phyloP scores from a whole-genome alignment of 2,113 vertebrate genomes.

The Chascanopsetta lugubris region DNA sequence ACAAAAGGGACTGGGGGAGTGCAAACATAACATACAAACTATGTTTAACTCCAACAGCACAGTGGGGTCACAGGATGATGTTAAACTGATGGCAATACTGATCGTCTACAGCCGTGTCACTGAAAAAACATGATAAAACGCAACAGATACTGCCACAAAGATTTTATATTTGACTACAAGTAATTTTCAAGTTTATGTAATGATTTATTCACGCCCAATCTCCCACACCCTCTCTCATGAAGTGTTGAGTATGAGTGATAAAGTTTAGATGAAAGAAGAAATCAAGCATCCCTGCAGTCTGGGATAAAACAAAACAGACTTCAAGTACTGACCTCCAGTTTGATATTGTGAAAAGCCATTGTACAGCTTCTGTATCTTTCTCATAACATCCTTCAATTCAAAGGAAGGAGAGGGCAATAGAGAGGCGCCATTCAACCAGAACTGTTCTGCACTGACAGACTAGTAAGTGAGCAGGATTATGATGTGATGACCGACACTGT shows the following conservation, averaged over 20 bases:
- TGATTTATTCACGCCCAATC: neutral
- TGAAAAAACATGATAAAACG: too few relatives aligned
- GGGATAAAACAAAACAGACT: neutral
- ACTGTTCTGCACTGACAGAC: neutral
- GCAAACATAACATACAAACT: too few relatives aligned
- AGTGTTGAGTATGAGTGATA: conserved; percentile 7
- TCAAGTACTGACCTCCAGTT: conserved; percentile 8
- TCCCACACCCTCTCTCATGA: neutral
- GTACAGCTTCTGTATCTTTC: conserved; percentile 2
- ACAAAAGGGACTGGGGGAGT: too few relatives aligned
- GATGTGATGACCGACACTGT: neutral
- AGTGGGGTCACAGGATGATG: too few relatives aligned
- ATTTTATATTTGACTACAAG: too few relatives aligned
- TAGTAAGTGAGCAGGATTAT: neutral
- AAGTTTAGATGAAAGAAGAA: conserved; percentile 25
- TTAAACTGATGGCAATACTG: too few relatives aligned
- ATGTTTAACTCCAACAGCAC: too few relatives aligned
- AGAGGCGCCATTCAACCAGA: neutral
- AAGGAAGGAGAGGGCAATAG: neutral
- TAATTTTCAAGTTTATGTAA: neutral
- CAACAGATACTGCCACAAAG: too few relatives aligned
- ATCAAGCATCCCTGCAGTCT: conserved; percentile 19
- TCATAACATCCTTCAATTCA: neutral
- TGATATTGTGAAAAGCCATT: neutral
- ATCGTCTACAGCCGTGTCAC: too few relatives aligned